Evolutionary conservation across 2,888 invertebrate species (phyloP), one percentile per base, ranked within the genome.

Genomic region (Oscheius sp.): DNA sequence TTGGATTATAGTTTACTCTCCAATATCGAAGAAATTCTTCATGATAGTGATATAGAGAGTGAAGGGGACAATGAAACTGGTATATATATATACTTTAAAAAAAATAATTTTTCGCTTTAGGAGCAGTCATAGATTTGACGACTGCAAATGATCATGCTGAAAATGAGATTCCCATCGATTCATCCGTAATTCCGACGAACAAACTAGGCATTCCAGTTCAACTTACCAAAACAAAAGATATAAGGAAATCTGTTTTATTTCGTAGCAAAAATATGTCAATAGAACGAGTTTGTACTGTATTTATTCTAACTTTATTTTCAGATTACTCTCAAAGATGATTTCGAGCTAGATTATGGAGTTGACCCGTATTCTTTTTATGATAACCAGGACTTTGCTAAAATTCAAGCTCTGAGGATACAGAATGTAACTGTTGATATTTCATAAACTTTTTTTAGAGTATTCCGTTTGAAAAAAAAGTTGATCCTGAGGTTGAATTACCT

Each of bases 241-340:
- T 41, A 4, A 24, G 59, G 14, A 59, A 44, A 17, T 44, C 59
- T 17, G 30, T 44, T 26, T 17, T 59, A 26, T 59, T 59, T 20
- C 24, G 59, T 26, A 44, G 59, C 26, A 59, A 59, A 9, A 44
- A 59, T 17, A 22, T 54, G 6, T n/a, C 33, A n/a, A 41, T 59
- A 9, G 44, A 59, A 2, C 38, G 44, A 20, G 59, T 59, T n/a
- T 6, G 38, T 22, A 12, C 5, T 28, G n/a, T 26, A 59, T 26
- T 44, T n/a, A 44, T 26, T 41, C 12, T 8, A 22, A 20, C 14
- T 33, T 56, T 56, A 5, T 36, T 33, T 54, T 38, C 12, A 59
- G 59, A 6, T 24, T 12, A 44, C 44, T 41, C 24, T 59, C 28
- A 1, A 41, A 3, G 59, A 41, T 59, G 28, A 59, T n/a, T 24